Evolutionary conservation across 1,140 invertebrate genomes (phyloP).

Genomic region (Lepidurus apus): DNA sequence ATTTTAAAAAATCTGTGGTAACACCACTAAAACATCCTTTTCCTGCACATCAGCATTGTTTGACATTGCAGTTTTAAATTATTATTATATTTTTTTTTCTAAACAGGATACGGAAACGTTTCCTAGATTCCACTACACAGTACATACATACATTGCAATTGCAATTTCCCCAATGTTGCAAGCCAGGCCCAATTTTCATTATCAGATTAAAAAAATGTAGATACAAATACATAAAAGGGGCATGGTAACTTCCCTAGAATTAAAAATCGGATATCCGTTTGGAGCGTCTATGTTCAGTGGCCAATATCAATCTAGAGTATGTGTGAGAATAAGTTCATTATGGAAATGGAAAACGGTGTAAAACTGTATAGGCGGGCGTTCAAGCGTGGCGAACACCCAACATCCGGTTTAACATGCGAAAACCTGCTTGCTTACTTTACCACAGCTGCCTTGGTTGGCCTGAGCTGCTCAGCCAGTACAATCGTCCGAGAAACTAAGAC

Average conservation of each 20-base stretch:
- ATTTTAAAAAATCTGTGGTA: not conserved
- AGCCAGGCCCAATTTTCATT: not conserved
- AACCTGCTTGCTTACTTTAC: not conserved
- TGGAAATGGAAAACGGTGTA: constrained; percentile 3
- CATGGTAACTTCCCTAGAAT: not conserved
- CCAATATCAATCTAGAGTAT: not conserved
- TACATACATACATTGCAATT: no score
- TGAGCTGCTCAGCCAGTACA: not conserved
- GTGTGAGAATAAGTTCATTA: constrained; percentile 19
- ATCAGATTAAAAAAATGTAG: not conserved
- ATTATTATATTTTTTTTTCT: no score
- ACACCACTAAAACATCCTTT: not conserved
- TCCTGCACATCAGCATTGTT: not conserved
- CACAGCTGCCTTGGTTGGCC: not conserved
- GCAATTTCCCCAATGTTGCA: not conserved
- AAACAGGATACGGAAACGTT: no score
- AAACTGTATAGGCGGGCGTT: not conserved
- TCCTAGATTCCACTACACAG: no score
- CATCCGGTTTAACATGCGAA: constrained; percentile 14
- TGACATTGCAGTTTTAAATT: not conserved
- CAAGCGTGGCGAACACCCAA: constrained; percentile 12
- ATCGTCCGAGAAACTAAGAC: not conserved
- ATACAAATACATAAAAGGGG: not conserved
- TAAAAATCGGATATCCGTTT: constrained; percentile 6
- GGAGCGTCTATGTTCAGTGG: not conserved